Evolutionary conservation across 2,888 invertebrate genomes (phyloP).

Genomic region (Tetanocera ferruginea): DNA sequence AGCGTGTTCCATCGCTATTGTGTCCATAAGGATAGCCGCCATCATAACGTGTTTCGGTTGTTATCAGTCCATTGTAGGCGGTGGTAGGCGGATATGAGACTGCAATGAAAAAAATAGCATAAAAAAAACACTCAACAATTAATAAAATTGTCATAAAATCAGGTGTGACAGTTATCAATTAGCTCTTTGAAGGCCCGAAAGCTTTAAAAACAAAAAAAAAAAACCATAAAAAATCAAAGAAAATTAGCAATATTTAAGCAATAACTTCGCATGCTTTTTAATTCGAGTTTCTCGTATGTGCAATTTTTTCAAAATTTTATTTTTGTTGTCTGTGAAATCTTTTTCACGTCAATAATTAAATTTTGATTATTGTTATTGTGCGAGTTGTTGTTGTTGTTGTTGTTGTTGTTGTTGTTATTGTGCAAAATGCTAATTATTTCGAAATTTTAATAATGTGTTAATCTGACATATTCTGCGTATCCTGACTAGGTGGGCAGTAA

Average conservation of each 20-base stretch:
- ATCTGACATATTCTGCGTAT: slow-evolving; percentile 40
- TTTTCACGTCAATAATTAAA: background rate
- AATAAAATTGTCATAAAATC: background rate
- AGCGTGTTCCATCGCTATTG: slow-evolving; percentile 59
- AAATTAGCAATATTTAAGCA: too few relatives aligned
- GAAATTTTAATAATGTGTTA: slow-evolving; percentile 58
- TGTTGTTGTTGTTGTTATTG: too few relatives aligned
- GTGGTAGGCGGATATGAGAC: slow-evolving; percentile 69
- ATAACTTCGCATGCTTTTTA: too few relatives aligned
- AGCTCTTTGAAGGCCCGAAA: background rate
- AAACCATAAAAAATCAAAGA: too few relatives aligned
- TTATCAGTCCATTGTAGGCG: slow-evolving; percentile 55
- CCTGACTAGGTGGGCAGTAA: slow-evolving; percentile 29
- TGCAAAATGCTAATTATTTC: slow-evolving; percentile 64
- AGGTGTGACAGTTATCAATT: background rate
- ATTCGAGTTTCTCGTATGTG: too few relatives aligned
- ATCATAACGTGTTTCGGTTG: slow-evolving; percentile 66
- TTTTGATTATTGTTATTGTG: too few relatives aligned
- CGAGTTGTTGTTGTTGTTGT: too few relatives aligned
- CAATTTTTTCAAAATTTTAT: background rate
- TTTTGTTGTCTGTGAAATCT: background rate
- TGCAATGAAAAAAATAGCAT: slow-evolving; percentile 44
- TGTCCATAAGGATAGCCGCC: slow-evolving; percentile 58
- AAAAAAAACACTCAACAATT: slow-evolving; percentile 17
- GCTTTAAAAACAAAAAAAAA: background rate